Evolutionary conservation across 35 echinoderm and acorn worm species (phyloP).

Genomic region (Holothuria glaberrima): DNA sequence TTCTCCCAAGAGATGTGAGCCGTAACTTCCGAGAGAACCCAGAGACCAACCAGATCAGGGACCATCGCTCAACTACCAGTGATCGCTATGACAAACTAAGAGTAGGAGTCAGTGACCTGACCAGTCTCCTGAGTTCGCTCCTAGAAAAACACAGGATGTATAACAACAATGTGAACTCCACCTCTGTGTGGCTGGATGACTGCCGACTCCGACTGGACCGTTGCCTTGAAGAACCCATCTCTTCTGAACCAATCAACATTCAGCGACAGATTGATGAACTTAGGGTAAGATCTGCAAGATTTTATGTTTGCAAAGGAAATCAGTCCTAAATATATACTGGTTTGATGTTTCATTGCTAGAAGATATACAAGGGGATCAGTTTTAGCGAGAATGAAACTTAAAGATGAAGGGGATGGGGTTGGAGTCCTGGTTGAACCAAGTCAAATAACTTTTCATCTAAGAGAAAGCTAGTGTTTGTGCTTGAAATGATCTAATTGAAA

Average conservation of each 20-base stretch:
- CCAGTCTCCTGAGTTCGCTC: slow-evolving; percentile 65
- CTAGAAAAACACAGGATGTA: slow-evolving; percentile 77
- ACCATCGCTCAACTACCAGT: slow-evolving; percentile 66
- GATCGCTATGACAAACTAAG: slow-evolving; percentile 85
- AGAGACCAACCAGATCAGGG: slow-evolving; percentile 73
- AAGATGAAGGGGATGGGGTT: too few relatives aligned
- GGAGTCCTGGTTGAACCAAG: too few relatives aligned
- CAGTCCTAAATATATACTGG: too few relatives aligned
- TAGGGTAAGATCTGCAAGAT: slow-evolving; percentile 36
- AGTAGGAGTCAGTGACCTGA: slow-evolving; percentile 62
- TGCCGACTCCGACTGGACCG: slow-evolving; percentile 64
- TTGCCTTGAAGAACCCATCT: slow-evolving; percentile 79
- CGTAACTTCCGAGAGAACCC: slow-evolving; percentile 82
- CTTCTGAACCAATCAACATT: slow-evolving; percentile 88
- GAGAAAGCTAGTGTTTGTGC: too few relatives aligned
- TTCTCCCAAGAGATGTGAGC: slow-evolving; percentile 80
- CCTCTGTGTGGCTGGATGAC: slow-evolving; percentile 75
- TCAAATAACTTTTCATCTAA: too few relatives aligned
- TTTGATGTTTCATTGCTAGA: too few relatives aligned
- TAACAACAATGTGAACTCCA: slow-evolving; percentile 68
- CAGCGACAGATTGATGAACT: slow-evolving; percentile 89
- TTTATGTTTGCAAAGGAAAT: too few relatives aligned
- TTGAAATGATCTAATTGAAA: too few relatives aligned
- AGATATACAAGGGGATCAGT: too few relatives aligned
- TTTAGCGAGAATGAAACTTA: too few relatives aligned